Conservation (phyloP, 2,888 invertebrate genomes). For the Nomada lathburiana region DNA sequence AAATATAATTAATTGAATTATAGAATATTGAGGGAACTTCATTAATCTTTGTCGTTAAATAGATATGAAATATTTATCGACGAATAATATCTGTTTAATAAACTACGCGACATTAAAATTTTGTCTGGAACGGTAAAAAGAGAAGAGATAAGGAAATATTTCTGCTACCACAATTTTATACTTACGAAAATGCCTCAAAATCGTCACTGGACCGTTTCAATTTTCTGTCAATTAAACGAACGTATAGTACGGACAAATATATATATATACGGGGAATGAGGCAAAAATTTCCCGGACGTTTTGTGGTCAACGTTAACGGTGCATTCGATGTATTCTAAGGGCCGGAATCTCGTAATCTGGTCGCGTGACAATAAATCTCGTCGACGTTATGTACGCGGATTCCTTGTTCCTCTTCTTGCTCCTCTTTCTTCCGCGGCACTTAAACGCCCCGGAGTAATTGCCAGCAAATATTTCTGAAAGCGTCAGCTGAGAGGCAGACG, state of each 20-base stretch:
- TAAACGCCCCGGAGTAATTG: constrained; percentile 64
- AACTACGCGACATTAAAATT: no score
- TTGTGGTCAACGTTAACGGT: constrained; percentile 41
- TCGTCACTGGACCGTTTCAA: no score
- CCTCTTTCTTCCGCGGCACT: constrained; percentile 55
- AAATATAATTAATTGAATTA: no score
- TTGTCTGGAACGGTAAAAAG: no score
- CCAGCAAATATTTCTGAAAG: constrained; percentile 67
- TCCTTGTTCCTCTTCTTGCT: constrained; percentile 57
- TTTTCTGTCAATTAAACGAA: neutral
- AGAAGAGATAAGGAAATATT: no score
- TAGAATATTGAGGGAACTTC: no score
- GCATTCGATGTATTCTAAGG: constrained; percentile 45
- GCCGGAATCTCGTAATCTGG: constrained; percentile 58
- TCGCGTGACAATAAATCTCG: constrained; percentile 66
- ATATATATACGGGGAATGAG: no score
- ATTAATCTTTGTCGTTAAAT: no score
- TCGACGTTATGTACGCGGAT: constrained; percentile 63
- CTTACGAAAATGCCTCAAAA: no score
- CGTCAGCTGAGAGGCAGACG: constrained; percentile 63
- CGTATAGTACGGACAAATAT: neutral
- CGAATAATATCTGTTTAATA: no score
- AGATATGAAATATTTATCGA: no score
- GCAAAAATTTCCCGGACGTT: neutral
- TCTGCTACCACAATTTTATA: no score